Conservation (phyloP, 2,113 vertebrate genomes). For the Hystrix brachyura region DNA sequence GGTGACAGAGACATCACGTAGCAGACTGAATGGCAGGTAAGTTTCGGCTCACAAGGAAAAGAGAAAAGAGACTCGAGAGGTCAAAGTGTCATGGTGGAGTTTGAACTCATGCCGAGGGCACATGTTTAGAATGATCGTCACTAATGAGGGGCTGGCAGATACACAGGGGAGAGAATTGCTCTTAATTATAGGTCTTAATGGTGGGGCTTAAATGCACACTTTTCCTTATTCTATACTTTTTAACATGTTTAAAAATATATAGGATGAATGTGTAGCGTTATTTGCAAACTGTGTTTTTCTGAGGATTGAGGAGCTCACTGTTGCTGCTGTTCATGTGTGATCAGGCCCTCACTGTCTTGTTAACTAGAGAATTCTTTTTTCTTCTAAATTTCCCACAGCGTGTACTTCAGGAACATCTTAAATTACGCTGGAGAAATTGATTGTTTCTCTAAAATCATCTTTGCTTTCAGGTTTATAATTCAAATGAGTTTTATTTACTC, state of each 20-base stretch:
- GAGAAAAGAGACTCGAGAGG: neutral
- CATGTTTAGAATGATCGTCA: neutral
- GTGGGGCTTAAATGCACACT: neutral
- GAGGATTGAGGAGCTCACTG: neutral
- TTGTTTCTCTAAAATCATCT: conserved; percentile 16
- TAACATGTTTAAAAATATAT: neutral
- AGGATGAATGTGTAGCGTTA: neutral
- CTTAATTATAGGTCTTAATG: neutral
- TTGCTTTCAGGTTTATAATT: conserved; percentile 46
- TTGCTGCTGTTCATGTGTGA: neutral
- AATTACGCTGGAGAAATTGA: neutral
- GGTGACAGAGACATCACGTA: neutral
- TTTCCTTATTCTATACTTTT: conserved; percentile 4
- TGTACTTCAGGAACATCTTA: neutral
- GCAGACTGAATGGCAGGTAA: neutral
- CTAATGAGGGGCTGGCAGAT: neutral
- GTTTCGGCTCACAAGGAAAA: neutral
- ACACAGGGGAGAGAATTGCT: neutral
- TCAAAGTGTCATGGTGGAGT: neutral
- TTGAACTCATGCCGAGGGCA: neutral
- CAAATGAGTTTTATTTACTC: conserved; percentile 47
- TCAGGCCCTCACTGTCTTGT: neutral
- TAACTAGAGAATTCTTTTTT: neutral
- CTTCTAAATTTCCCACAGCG: neutral
- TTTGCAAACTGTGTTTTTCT: neutral